These are phyloP conservation scores for Epizoanthus stellaris DNA, from an alignment of 92 coral and sea anemone genomes.

Conservation along the genomic window DNA sequence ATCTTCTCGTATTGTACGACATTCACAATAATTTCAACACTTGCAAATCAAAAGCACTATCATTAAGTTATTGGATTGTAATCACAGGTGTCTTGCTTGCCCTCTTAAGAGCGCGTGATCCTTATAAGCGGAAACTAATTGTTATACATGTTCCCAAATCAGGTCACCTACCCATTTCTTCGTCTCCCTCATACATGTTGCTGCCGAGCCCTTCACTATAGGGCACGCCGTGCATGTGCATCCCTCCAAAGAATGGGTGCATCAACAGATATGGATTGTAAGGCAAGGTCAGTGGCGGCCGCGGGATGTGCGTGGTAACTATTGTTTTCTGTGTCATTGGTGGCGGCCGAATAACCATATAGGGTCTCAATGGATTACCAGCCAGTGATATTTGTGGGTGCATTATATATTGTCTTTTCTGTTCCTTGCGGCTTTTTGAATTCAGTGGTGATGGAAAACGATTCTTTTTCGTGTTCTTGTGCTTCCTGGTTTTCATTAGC, in stretches of 20 bases:
- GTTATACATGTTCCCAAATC: neutral
- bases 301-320: conserved; percentile 96
- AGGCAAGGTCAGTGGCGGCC: conserved; percentile 92
- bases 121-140: neutral
- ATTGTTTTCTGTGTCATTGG: conserved; percentile 97
- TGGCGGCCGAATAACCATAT: conserved; percentile 92
- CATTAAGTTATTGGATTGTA: no score
- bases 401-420: conserved; percentile 89
- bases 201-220: conserved; percentile 41
- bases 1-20: no score
- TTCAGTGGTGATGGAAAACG: conserved; percentile 57
- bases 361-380: conserved; percentile 66
- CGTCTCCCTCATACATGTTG: conserved; percentile 47
- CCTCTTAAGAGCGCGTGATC: conserved; percentile 22
- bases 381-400: conserved; percentile 70
- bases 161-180: conserved; percentile 54
- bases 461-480: conserved; percentile 14
- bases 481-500: conserved; percentile 55
- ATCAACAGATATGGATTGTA: conserved; percentile 69
- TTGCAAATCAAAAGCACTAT: no score
- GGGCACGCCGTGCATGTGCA: conserved; percentile 47
- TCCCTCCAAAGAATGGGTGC: conserved; percentile 36
- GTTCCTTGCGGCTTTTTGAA: conserved; percentile 61
- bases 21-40: no score
- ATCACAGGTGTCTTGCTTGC: neutral